These are phyloP conservation scores for Gastrophysa polygoni DNA, from an alignment of 2,888 invertebrate genomes.

Conservation along the genomic window DNA sequence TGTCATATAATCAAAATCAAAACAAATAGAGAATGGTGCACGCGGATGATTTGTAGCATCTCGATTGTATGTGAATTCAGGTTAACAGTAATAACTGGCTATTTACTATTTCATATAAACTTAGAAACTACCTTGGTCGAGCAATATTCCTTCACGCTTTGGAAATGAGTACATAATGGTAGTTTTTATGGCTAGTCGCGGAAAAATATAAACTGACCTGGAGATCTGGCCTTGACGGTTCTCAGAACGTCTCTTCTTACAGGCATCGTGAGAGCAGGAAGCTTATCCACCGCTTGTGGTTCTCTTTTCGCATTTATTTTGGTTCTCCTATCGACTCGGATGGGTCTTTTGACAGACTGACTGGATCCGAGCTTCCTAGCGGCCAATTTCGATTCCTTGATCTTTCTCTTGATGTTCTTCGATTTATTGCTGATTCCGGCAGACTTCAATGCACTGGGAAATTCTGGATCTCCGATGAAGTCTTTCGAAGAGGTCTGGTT, in stretches of 20 bases:
- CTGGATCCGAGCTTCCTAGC: slow-evolving; percentile 8
- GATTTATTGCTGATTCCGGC: slow-evolving; percentile 20
- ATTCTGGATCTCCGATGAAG: not conserved
- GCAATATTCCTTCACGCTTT: too few species aligned
- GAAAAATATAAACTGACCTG: not conserved
- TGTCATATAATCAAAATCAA: too few species aligned
- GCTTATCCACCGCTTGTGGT: not conserved
- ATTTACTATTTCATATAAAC: too few species aligned
- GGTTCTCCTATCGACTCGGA: slow-evolving; percentile 6
- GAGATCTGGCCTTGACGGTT: not conserved
- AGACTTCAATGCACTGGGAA: not conserved
- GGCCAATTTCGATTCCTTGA: slow-evolving; percentile 14
- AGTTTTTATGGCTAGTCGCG: too few species aligned
- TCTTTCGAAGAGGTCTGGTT: not conserved
- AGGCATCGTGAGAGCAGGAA: not conserved
- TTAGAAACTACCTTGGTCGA: too few species aligned
- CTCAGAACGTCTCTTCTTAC: not conserved
- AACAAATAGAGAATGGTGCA: too few species aligned
- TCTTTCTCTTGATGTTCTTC: slow-evolving; percentile 20
- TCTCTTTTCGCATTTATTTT: not conserved
- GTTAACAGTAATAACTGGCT: too few species aligned
- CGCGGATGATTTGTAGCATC: too few species aligned
- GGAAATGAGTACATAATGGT: too few species aligned
- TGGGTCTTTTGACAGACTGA: not conserved
- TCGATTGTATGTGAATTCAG: too few species aligned